These are phyloP conservation scores for Argyrosomus japonicus DNA, from an alignment of 2,113 vertebrate genomes.

Conservation along the genomic window DNA sequence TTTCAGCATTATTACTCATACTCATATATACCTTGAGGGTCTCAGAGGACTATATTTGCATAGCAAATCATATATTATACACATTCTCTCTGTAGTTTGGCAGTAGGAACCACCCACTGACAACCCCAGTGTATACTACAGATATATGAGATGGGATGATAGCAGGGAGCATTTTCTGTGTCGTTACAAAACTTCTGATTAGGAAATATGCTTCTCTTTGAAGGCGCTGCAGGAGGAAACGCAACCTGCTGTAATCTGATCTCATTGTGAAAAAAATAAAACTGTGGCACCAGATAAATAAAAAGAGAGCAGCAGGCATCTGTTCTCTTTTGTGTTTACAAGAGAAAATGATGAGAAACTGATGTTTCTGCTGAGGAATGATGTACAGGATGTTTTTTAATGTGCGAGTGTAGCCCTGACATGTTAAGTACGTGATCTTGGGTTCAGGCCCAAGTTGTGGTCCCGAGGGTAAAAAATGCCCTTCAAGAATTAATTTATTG, in stretches of 20 bases:
- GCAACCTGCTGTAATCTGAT: constrained; percentile 33
- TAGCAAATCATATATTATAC: neutral
- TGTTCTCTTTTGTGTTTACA: constrained; percentile 29
- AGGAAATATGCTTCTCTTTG: constrained; percentile 42
- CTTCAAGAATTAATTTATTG: neutral
- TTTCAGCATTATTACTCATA: neutral
- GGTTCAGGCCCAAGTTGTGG: neutral
- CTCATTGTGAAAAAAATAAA: constrained; percentile 32
- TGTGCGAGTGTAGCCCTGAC: neutral
- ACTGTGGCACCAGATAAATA: constrained; percentile 27
- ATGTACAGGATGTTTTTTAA: neutral
- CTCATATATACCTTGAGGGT: too few species aligned
- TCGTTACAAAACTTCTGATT: constrained; percentile 38
- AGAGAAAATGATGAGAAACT: neutral
- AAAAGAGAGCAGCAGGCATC: constrained; percentile 14
- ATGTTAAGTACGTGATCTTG: neutral
- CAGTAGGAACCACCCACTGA: neutral
- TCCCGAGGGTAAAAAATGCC: neutral
- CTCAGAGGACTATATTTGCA: too few species aligned
- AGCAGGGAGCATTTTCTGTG: constrained; percentile 19
- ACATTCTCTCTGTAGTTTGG: neutral
- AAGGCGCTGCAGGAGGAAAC: constrained; percentile 33
- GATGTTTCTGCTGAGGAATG: neutral
- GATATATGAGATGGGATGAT: constrained; percentile 16
- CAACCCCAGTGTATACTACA: neutral